Evolutionary conservation across 2,888 invertebrate genomes (phyloP), one percentile per base, ranked within the genome.

Genomic region (Notodonta ziczac): DNA sequence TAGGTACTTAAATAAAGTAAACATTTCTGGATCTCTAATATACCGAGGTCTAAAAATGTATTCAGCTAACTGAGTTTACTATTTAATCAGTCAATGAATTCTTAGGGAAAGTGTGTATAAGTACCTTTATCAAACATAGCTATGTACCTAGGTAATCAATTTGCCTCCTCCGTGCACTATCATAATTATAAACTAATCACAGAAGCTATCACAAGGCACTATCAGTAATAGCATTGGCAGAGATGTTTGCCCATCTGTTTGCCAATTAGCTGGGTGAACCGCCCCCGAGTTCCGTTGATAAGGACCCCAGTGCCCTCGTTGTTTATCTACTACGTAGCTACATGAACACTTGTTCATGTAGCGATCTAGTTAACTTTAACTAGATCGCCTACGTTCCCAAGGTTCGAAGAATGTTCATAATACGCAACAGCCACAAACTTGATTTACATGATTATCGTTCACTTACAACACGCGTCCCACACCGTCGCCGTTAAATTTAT

Each of bases 361-460:
- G n/a, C n/a, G n/a, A n/a, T n/a, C n/a, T n/a, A 73, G 76, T 79
- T 78, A 76, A 61, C 69, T 59, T 79, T 78, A 76, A 61, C 69
- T 59, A 65, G 65, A 69, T 69, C 60, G 62, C 67, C 77, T 70
- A 66, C 74, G 69, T 74, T 70, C 62, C 57, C 76, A 73, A 73
- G 74, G 75, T 72, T 74, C 56, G 54, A 70, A 65, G 62, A 65
- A 61, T 57, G 16, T 52, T 59, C 58, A 70, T 69, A 72, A 50
- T 16, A 50, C 65, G 61, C 73, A 55, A 59, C 63, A 65, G 66
- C 61, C 62, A 57, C 60, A 61, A 65, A 69, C 65, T 24, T 71
- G 66, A 84, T 86, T 87, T 84, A 74, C 83, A 85, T 87, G 70
- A 83, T 84, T 83, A 84, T 84, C 80, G 70, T 69, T 73, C 70